Evolutionary conservation across 2,797 vertebrate species (phyloP), one percentile per base, ranked within the genome.

Genomic region (Cichlasoma orientale): DNA sequence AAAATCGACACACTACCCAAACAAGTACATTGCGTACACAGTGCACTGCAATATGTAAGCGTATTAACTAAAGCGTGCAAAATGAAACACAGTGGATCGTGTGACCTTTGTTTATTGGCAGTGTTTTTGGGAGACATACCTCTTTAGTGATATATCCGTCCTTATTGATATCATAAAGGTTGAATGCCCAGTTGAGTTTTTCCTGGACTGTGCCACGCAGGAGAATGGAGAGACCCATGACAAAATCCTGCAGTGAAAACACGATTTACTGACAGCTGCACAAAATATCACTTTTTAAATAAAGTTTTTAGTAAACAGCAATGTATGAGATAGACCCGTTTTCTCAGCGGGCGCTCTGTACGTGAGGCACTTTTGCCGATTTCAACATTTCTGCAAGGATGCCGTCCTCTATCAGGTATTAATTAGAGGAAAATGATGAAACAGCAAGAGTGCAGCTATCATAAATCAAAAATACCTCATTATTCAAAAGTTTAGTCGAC

Each of bases 141-240:
- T 99, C 98, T 95, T 99, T 99, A 86, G 98, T 99, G 89, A 99
- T 98, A 84, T 98, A 99, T 75, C 98, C 98, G 23, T 99, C 98
- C 93, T 99, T 99, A 86, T 99, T 99, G 91, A 99, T 99, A 86
- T 99, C 98, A 78, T 99, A 99, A 87, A 99, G 95, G 93, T 99
- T 99, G 95, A 99, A 99, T 63, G 98, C 98, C 98, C 98, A 99
- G 95, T 98, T 99, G 81, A 99, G 97, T 93, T 99, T 99, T 91
- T 99, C 98, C 90, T 99, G 97, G 80, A 99, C 94, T 14, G 97
- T 97, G 61, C 98, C 98, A 84, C 98, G 95, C 23, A 99, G 96
- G 80, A 99, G 96, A 95, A 98, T 97, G n/a, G 98, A 99, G 84
- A 99, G 97, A 78, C 98, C 98, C 94, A 97, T 98, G 25, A 99